Evolutionary conservation across 1,140 invertebrate genomes (phyloP).

Genomic region (Eriosoma lanigerum): DNA sequence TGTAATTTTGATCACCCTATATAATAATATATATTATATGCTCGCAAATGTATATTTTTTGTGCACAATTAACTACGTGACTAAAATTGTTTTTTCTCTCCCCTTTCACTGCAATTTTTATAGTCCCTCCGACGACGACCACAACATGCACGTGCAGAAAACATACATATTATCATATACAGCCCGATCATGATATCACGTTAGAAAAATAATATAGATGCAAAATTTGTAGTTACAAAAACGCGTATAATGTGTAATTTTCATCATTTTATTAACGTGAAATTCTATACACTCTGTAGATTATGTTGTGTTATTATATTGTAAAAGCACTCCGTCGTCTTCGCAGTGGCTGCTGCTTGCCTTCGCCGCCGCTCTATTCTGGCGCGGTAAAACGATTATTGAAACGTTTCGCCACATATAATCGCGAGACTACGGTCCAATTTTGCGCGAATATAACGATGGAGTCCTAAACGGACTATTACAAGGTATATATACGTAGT

Average conservation of each 20-base stretch:
- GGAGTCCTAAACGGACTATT: background rate
- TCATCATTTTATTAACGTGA: too few relatives aligned
- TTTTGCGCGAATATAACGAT: background rate
- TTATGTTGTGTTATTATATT: background rate
- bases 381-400: slow-evolving; percentile 6
- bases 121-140: too few relatives aligned
- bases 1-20: too few relatives aligned
- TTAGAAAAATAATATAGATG: too few relatives aligned
- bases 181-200: too few relatives aligned
- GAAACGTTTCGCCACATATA: slow-evolving; percentile 16
- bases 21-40: too few relatives aligned
- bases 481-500: too few relatives aligned
- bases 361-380: background rate
- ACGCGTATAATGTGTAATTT: too few relatives aligned
- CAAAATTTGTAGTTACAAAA: too few relatives aligned
- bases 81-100: slow-evolving; percentile 31
- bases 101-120: background rate
- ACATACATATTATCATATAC: too few relatives aligned
- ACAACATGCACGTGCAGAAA: too few relatives aligned
- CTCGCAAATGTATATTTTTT: background rate
- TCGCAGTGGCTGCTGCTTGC: background rate
- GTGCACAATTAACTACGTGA: slow-evolving; percentile 38
- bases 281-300: background rate
- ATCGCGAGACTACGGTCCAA: slow-evolving; percentile 7
- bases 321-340: background rate